Percentiles rank a stretch among this genome's conserved stretches.
Evolutionary conservation across 2,113 vertebrate species (phyloP).

Genomic region (Bubalus kerabau): DNA sequence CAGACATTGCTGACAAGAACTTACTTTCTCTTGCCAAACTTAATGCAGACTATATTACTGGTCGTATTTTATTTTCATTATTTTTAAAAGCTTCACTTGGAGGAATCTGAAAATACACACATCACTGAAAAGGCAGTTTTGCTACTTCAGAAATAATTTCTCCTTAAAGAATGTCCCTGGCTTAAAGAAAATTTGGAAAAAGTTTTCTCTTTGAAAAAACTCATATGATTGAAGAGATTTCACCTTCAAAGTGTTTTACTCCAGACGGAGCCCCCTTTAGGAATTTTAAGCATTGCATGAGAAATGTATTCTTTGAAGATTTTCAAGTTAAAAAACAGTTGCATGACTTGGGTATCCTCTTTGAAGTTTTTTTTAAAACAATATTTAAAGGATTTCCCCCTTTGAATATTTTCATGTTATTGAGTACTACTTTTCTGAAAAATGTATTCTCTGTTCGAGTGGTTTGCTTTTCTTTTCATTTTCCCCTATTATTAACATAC

Average conservation of each 20-base stretch:
- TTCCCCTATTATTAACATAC: background rate
- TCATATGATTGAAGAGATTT: constrained; percentile 71
- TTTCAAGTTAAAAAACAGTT: constrained; percentile 70
- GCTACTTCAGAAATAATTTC: constrained; percentile 43
- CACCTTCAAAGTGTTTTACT: constrained; percentile 76
- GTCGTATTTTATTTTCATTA: background rate
- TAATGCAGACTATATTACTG: background rate
- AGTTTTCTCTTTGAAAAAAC: constrained; percentile 73
- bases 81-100: constrained; percentile 16
- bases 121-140: background rate
- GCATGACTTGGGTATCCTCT: constrained; percentile 76
- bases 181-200: constrained; percentile 65
- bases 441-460: constrained; percentile 35
- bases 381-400: constrained; percentile 71
- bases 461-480: constrained; percentile 42
- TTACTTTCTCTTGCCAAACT: background rate
- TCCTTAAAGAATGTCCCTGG: constrained; percentile 33
- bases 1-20: background rate
- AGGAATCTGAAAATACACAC: background rate
- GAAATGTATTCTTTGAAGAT: constrained; percentile 77
- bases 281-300: constrained; percentile 71
- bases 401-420: constrained; percentile 55
- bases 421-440: constrained; percentile 41
- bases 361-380: constrained; percentile 69
- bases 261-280: constrained; percentile 74